These are phyloP conservation scores for Hassar affinis DNA, from an alignment of 2,113 vertebrate genomes.

Conservation along the genomic window DNA sequence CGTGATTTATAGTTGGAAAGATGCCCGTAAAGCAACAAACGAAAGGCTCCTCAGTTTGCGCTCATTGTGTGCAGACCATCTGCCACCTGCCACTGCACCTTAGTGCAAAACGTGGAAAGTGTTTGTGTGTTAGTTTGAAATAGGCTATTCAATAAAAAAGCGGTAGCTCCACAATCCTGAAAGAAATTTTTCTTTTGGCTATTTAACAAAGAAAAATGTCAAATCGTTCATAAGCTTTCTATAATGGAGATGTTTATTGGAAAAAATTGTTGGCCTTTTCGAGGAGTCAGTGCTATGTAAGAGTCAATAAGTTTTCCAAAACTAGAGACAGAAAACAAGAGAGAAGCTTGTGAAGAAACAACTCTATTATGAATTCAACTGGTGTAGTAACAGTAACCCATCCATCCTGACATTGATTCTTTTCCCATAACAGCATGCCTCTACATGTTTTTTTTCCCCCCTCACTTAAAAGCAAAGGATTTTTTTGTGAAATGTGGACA, in stretches of 20 bases:
- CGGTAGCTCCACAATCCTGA: background rate
- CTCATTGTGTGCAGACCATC: slow-evolving; percentile 22
- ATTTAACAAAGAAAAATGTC: background rate
- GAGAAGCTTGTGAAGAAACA: background rate
- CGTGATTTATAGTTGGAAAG: background rate
- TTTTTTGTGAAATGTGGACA: background rate
- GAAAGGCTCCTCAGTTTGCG: slow-evolving; percentile 1
- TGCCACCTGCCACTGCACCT: slow-evolving; percentile 18
- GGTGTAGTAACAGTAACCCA: background rate
- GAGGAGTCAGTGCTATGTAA: background rate
- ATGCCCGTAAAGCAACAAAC: background rate
- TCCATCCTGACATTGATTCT: background rate
- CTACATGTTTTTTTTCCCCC: background rate
- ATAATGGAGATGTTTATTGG: background rate
- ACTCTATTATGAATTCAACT: background rate
- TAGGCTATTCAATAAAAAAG: background rate
- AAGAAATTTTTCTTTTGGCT: too few relatives aligned
- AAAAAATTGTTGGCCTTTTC: background rate
- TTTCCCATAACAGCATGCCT: background rate
- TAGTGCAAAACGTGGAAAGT: slow-evolving; percentile 15
- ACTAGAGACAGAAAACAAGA: background rate
- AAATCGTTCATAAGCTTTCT: background rate
- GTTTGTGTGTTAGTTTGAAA: background rate
- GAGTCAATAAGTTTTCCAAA: too few relatives aligned
- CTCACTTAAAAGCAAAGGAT: background rate